A percentile compares a stretch with the other conserved stretches of the same genome.
phyloP scores from a whole-genome alignment of 1,140 invertebrate genomes.

The Metaphire vulgaris region DNA sequence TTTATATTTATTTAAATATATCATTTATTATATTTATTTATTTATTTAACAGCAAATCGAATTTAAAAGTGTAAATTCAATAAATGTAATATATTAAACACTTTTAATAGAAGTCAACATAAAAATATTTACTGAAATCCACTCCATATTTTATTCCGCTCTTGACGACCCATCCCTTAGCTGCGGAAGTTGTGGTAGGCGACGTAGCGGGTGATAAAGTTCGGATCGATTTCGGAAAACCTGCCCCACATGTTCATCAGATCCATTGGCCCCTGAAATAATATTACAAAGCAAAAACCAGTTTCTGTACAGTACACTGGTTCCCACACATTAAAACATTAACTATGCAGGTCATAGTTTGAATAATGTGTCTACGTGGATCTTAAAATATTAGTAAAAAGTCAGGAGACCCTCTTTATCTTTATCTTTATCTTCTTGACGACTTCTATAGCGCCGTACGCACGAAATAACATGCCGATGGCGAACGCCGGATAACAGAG shows the following conservation, averaged over 20 bases:
- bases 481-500: too few species aligned
- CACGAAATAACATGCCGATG: too few species aligned
- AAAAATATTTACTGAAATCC: constrained; percentile 63
- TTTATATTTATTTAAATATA: too few species aligned
- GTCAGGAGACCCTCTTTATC: too few species aligned
- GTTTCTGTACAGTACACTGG: too few species aligned
- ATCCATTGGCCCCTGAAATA: constrained; percentile 52
- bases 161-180: constrained; percentile 83
- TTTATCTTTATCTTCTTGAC: too few species aligned
- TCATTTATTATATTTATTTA: too few species aligned
- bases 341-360: too few species aligned
- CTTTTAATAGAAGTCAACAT: background rate
- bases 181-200: constrained; percentile 78
- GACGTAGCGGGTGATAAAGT: constrained; percentile 69
- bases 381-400: too few species aligned
- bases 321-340: too few species aligned
- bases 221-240: constrained; percentile 58
- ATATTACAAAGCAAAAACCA: background rate
- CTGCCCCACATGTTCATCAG: constrained; percentile 60
- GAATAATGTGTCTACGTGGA: too few species aligned
- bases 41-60: background rate
- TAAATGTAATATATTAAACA: background rate
- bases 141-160: constrained; percentile 80
- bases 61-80: background rate
- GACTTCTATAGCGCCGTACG: too few species aligned